Percentiles rank a stretch among this genome's conserved stretches.
Evolutionary conservation across 2,113 vertebrate genomes (phyloP).

Genomic region (Pleuronectes platessa): DNA sequence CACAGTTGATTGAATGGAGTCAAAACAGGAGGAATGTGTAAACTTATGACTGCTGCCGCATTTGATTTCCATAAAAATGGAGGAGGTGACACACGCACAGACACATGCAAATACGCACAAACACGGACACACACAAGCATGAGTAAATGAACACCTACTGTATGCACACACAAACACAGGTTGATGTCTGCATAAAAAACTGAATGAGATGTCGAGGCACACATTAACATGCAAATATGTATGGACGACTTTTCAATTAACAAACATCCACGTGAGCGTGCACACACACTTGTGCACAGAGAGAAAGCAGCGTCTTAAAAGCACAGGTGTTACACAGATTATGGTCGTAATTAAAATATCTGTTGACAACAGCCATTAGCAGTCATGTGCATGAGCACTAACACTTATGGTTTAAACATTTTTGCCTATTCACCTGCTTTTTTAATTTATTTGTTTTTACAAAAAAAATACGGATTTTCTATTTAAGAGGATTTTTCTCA

Average conservation of each 20-base stretch:
- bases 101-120: slow-evolving; percentile 18
- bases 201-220: slow-evolving; percentile 22
- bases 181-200: slow-evolving; percentile 35
- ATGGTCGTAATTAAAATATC: slow-evolving; percentile 22
- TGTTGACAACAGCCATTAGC: slow-evolving; percentile 30
- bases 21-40: slow-evolving; percentile 82
- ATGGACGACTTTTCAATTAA: slow-evolving; percentile 40
- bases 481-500: not conserved
- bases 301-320: not conserved
- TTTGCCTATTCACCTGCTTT: slow-evolving; percentile 29
- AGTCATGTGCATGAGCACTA: slow-evolving; percentile 13
- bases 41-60: slow-evolving; percentile 77
- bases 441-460: not conserved
- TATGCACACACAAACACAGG: slow-evolving; percentile 20
- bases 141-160: slow-evolving; percentile 29
- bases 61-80: slow-evolving; percentile 83
- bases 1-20: slow-evolving; percentile 85
- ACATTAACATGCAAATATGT: slow-evolving; percentile 34
- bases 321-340: slow-evolving; percentile 34
- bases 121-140: slow-evolving; percentile 18
- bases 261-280: slow-evolving; percentile 3
- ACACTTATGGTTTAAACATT: not conserved
- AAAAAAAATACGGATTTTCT: not conserved
- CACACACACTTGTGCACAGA: not conserved
- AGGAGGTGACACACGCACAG: slow-evolving; percentile 53